phyloP scores from a whole-genome alignment of 2,888 invertebrate species.

The Aproaerema taeniolella region DNA sequence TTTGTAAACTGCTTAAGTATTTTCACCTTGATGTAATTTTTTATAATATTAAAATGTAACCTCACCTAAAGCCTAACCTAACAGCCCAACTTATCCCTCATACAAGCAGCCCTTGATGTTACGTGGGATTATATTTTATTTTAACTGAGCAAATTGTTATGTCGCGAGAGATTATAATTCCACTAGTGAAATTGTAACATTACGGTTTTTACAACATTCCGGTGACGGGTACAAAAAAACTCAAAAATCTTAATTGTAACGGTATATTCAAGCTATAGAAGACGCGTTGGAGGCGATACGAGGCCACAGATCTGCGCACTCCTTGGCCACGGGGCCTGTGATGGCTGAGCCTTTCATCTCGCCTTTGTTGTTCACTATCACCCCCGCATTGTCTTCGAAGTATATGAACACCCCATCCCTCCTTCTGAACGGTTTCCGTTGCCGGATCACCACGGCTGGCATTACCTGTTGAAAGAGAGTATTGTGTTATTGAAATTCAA shows the following conservation, averaged over 20 bases:
- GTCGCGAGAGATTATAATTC: no score
- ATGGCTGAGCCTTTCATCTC: conserved; percentile 99
- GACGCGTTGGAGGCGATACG: conserved; percentile 99
- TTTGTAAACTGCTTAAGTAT: no score
- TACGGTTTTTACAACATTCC: no score
- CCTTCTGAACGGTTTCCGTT: conserved; percentile 98
- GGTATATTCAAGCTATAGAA: conserved; percentile 90
- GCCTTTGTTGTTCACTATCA: conserved; percentile 99
- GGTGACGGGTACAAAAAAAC: conserved; percentile 27
- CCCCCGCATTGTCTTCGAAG: conserved; percentile 99
- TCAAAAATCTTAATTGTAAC: conserved; percentile 29
- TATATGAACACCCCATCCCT: conserved; percentile 99
- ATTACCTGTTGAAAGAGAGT: conserved; percentile 82
- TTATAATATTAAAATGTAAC: no score
- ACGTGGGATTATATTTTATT: no score
- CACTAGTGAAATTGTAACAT: no score
- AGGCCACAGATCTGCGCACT: conserved; percentile 99
- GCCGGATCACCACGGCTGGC: conserved; percentile 99
- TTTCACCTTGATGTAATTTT: no score
- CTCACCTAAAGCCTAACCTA: no score
- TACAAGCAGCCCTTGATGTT: no score
- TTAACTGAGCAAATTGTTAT: no score
- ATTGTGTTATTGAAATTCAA: background rate
- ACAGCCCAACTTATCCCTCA: no score
- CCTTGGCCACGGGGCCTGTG: conserved; percentile 99